Evolutionary conservation across 1,140 invertebrate species (phyloP), one percentile per base, ranked within the genome.

Genomic region (Solenopsis fugax): DNA sequence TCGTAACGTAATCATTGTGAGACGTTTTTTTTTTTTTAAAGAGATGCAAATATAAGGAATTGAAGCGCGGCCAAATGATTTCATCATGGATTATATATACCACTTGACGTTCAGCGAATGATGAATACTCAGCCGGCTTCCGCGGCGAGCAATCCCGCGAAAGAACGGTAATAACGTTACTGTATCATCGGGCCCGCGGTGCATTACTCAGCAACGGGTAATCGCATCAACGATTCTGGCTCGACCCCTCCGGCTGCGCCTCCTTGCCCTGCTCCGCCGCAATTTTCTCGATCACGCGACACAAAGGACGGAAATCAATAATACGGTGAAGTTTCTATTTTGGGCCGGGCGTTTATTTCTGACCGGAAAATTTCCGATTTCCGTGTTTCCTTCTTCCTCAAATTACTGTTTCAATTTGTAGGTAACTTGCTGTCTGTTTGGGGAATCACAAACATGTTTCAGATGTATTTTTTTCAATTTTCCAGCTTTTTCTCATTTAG

Each of bases 201-300:
- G 89, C 75, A 91, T 90, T 91, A 89, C 60, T 85, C 85, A 67
- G 52, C 60, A n/a, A 34, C 56, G 80, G 48, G 75, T 90, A 87
- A 88, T 76, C 87, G 80, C 21, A 67, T 75, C 82, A 52, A 10
- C 84, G 69, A 62, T 62, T 76, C 87, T 76, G 34, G 10, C 69
- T 54, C 52, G 29, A 60, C 77, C 76, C 78, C 88, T 89, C 87
- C 72, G 73, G 78, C 88, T 86, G 81, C 85, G 89, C 89, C 90
- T 90, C 65, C 89, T 89, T 84, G 69, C 52, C n/a, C 72, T 64
- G 75, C 67, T 69, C 73, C 67, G 85, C 88, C 84, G 85, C 90
- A 92, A 92, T 92, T 92, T 92, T 92, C 89, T 90, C 87, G 88
- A 92, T 92, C 92, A 92, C 91, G 92, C 92, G 88, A 92, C 91